These are phyloP conservation scores for Upupa epops DNA, from an alignment of 2,113 vertebrate species.

Conservation along the genomic window DNA sequence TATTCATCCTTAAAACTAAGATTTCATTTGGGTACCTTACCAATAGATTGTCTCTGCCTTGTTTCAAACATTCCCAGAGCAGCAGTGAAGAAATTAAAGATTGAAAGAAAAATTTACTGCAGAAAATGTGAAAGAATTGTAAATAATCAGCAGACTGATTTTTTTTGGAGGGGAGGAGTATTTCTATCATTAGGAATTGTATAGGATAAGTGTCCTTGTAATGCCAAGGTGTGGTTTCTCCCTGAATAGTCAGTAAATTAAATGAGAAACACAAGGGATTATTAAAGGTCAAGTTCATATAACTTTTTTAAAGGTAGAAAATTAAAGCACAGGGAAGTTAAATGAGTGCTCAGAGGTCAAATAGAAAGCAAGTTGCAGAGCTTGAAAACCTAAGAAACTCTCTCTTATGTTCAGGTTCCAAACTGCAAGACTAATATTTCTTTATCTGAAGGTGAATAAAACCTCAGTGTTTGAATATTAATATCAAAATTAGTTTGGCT, in stretches of 20 bases:
- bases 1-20: not conserved
- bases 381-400: not conserved
- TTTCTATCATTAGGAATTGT: not conserved
- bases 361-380: not conserved
- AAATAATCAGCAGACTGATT: not conserved
- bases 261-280: not conserved
- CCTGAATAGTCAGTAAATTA: not conserved
- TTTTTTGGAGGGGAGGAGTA: too few species aligned
- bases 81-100: not conserved
- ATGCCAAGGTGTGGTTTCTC: not conserved
- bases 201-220: not conserved
- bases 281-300: not conserved
- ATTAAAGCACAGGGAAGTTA: slow-evolving; percentile 13
- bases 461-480: not conserved
- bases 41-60: not conserved
- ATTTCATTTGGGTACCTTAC: not conserved
- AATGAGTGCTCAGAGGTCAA: not conserved
- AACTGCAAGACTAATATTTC: not conserved
- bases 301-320: slow-evolving; percentile 28
- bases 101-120: not conserved
- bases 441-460: not conserved
- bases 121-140: not conserved
- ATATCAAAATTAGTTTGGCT: not conserved
- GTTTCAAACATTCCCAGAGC: not conserved
- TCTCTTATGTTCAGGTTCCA: not conserved